Percentiles rank a stretch among this genome's conserved stretches.
phyloP scores from a whole-genome alignment of 2,113 vertebrate genomes.

The Sceloporus tristichus region DNA sequence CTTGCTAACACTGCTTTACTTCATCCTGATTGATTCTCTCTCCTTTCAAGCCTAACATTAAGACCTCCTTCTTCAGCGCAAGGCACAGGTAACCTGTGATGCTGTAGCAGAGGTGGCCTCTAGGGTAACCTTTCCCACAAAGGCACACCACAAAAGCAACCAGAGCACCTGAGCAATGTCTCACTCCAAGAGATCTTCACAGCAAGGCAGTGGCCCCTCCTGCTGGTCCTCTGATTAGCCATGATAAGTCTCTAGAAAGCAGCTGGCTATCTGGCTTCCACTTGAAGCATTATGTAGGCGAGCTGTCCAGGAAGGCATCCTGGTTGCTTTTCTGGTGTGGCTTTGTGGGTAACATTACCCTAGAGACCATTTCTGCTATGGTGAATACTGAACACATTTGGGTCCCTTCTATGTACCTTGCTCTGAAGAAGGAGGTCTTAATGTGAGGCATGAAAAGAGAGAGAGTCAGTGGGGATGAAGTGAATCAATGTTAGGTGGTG shows the following conservation, averaged over 20 bases:
- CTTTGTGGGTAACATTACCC: not conserved
- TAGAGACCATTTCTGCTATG: not conserved
- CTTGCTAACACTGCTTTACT: not conserved
- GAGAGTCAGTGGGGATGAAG: too few relatives aligned
- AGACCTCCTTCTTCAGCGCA: not conserved
- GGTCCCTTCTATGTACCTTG: not conserved
- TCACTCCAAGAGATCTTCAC: not conserved
- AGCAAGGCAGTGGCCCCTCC: not conserved
- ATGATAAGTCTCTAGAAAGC: not conserved
- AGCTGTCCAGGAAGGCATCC: too few relatives aligned
- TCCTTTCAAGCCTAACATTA: not conserved
- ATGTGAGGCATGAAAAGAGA: not conserved
- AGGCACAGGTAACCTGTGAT: not conserved
- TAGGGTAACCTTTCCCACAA: not conserved
- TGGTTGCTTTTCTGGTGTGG: not conserved
- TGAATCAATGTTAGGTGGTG: not conserved
- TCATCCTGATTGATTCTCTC: not conserved
- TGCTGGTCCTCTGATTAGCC: not conserved
- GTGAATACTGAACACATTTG: too few relatives aligned
- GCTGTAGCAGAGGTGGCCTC: too few relatives aligned
- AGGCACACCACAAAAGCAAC: not conserved
- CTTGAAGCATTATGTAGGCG: not conserved
- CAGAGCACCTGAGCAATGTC: not conserved
- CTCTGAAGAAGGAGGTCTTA: not conserved
- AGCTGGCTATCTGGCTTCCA: not conserved